Conservation (phyloP, 1,140 invertebrate species). For the Oncopeltus fasciatus region DNA sequence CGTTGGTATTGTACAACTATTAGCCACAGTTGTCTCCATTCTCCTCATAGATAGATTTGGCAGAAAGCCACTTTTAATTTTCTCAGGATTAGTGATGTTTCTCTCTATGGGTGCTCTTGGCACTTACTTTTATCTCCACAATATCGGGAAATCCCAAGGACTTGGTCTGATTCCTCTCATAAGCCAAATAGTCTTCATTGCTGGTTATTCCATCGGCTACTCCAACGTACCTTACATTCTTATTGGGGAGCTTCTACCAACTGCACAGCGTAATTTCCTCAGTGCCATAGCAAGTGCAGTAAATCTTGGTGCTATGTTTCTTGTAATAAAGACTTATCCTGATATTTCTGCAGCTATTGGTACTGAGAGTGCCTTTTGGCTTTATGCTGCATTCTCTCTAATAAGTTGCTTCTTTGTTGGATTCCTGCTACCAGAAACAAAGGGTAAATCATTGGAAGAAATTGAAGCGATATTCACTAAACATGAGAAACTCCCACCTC, state of each 20-base stretch:
- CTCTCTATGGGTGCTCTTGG: conserved; percentile 38
- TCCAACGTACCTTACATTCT: conserved; percentile 37
- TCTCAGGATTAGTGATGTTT: conserved; percentile 33
- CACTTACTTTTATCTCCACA: conserved; percentile 38
- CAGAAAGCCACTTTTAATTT: conserved; percentile 33
- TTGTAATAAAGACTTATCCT: conserved; percentile 34
- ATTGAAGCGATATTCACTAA: conserved; percentile 31
- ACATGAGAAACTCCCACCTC: no score
- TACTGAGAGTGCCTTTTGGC: conserved; percentile 33
- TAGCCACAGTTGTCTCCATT: conserved; percentile 37
- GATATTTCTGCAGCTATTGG: conserved; percentile 28
- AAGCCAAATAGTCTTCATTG: conserved; percentile 34
- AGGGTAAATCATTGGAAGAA: conserved; percentile 38
- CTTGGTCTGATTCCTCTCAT: conserved; percentile 32
- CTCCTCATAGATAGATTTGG: conserved; percentile 40
- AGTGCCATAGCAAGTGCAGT: conserved; percentile 31
- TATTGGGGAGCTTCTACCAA: conserved; percentile 37
- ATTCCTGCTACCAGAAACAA: conserved; percentile 40
- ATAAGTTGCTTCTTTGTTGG: conserved; percentile 30
- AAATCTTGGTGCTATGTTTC: conserved; percentile 34
- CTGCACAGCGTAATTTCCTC: conserved; percentile 30
- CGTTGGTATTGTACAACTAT: conserved; percentile 39
- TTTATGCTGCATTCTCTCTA: conserved; percentile 36
- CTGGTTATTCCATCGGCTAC: conserved; percentile 36
- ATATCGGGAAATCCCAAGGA: conserved; percentile 24